Percentiles rank a stretch among this genome's conserved stretches.
These are phyloP conservation scores for Cephus cinctus DNA, from an alignment of 1,140 invertebrate species.

Conservation along the genomic window DNA sequence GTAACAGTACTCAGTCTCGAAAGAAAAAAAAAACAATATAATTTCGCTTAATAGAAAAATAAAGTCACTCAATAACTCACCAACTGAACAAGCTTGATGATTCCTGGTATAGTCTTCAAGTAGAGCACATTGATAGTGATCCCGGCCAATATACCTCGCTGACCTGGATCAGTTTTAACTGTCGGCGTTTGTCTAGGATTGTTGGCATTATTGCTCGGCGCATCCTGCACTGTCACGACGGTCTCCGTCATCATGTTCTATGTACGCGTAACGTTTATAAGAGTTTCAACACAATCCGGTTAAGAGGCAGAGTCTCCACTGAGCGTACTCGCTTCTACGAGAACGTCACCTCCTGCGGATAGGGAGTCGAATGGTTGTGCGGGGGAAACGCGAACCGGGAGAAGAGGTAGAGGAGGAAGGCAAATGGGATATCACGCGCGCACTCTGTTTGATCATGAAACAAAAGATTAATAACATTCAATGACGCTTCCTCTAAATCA, in stretches of 20 bases:
- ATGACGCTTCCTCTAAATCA: no score
- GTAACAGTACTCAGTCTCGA: not conserved
- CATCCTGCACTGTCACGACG: conserved; percentile 43
- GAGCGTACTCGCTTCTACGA: no score
- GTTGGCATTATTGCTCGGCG: conserved; percentile 37
- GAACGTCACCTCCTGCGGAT: no score
- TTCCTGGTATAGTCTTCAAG: conserved; percentile 56
- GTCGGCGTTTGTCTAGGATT: conserved; percentile 35
- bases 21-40: not conserved
- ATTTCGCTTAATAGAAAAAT: not conserved
- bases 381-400: no score
- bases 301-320: no score
- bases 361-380: no score
- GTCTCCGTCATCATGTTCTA: conserved; percentile 51
- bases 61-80: conserved; percentile 39
- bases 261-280: no score
- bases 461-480: no score
- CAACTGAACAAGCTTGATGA: conserved; percentile 57
- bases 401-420: no score
- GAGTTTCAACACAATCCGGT: no score
- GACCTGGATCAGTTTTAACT: conserved; percentile 41
- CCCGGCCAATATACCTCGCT: conserved; percentile 37
- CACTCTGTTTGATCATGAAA: no score
- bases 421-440: no score
- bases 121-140: conserved; percentile 52